Evolutionary conservation across 2,797 vertebrate species (phyloP).

Genomic region (Dendrocincla fuliginosa): DNA sequence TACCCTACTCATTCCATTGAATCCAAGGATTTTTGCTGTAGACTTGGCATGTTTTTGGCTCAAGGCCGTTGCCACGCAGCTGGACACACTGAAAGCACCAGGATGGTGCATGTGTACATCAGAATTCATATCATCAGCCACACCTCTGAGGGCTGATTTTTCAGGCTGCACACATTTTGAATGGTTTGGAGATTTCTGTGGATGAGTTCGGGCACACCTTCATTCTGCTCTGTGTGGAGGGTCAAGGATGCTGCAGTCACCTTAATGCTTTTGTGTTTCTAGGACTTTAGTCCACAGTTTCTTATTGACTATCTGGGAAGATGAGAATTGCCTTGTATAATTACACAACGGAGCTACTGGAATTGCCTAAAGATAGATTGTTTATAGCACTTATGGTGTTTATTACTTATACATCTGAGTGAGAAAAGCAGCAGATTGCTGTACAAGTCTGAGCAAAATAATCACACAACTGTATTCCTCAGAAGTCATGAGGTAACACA

Average conservation of each 20-base stretch:
- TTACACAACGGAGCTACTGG: conserved; percentile 26
- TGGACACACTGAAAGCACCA: not conserved
- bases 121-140: not conserved
- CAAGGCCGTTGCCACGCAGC: rapidly evolving
- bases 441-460: conserved; percentile 7
- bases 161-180: not conserved
- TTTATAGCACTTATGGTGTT: conserved; percentile 22
- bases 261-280: not conserved
- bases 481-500: not conserved
- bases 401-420: conserved; percentile 40
- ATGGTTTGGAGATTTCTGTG: not conserved
- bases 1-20: not conserved
- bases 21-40: not conserved
- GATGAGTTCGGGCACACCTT: not conserved
- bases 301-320: conserved; percentile 6
- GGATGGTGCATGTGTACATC: not conserved
- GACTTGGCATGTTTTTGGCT: not conserved
- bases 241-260: rapidly evolving
- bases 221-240: too few relatives aligned
- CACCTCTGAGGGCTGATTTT: not conserved
- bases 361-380: conserved; percentile 41
- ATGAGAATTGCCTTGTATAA: conserved; percentile 46
- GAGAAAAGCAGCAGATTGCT: not conserved
- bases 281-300: not conserved
- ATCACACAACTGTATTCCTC: conserved; percentile 19